A percentile compares a stretch with the other conserved stretches of the same genome.
Conservation (phyloP, 1,140 invertebrate genomes). For the Laupala kohalensis region DNA sequence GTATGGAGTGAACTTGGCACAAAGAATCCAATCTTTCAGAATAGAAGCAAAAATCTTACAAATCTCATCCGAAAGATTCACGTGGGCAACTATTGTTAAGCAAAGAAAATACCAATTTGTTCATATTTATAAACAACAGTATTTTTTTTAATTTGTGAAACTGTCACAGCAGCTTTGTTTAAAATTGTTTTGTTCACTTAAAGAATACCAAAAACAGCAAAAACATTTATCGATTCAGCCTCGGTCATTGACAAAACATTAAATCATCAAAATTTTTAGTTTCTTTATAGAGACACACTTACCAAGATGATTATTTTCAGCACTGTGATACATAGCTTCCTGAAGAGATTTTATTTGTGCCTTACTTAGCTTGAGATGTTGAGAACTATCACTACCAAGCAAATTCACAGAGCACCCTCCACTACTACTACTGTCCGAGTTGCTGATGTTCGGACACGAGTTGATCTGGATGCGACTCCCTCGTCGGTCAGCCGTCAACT, state of each 20-base stretch:
- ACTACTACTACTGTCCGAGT: neutral
- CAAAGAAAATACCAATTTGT: too few species aligned
- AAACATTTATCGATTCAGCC: too few species aligned
- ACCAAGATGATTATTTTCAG: slow-evolving; percentile 79
- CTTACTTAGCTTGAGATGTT: slow-evolving; percentile 55
- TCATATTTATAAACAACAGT: too few species aligned
- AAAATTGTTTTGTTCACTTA: too few species aligned
- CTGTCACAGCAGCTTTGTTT: neutral
- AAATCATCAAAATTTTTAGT: too few species aligned
- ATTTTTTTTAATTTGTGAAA: neutral
- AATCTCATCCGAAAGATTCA: too few species aligned
- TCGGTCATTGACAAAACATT: too few species aligned
- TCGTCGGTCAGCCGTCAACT: slow-evolving; percentile 23
- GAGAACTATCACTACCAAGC: slow-evolving; percentile 27
- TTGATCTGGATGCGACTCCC: slow-evolving; percentile 22
- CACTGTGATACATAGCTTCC: slow-evolving; percentile 85
- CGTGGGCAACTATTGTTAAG: too few species aligned
- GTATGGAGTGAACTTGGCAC: too few species aligned
- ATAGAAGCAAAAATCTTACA: too few species aligned
- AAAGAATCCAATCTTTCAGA: too few species aligned
- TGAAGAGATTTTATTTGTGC: slow-evolving; percentile 70
- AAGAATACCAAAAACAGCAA: too few species aligned
- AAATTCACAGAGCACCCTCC: slow-evolving; percentile 4
- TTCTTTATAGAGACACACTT: slow-evolving; percentile 19
- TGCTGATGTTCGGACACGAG: neutral